Evolutionary conservation across 2,113 vertebrate genomes (phyloP).

Genomic region (Lophura nycthemera): DNA sequence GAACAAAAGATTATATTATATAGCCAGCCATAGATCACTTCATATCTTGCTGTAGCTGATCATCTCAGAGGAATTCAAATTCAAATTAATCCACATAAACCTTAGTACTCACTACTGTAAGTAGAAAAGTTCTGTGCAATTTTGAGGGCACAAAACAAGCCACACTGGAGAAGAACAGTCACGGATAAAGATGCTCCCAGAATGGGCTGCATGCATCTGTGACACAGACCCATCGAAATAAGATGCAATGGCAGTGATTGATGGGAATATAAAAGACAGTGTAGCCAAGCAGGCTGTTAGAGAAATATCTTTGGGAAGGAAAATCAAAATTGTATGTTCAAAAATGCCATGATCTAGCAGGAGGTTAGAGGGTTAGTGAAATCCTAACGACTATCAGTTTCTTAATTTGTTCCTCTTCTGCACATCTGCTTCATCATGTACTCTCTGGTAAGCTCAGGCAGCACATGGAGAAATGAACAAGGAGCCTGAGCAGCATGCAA

Average conservation of each 20-base stretch:
- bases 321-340: neutral
- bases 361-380: neutral
- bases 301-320: neutral
- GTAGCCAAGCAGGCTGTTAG: neutral
- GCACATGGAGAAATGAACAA: neutral
- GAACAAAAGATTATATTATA: neutral
- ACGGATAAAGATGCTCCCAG: neutral
- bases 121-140: neutral
- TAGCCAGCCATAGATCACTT: neutral
- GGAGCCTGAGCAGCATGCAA: neutral
- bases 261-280: neutral
- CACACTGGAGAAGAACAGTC: neutral
- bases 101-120: neutral
- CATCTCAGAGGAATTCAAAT: neutral
- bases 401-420: neutral
- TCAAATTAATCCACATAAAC: neutral
- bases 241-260: neutral
- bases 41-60: neutral
- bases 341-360: neutral
- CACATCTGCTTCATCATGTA: neutral
- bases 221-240: neutral
- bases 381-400: neutral
- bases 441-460: neutral
- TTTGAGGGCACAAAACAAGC: neutral
- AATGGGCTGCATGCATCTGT: neutral